Base-by-base conservation (phyloP, 2,888 invertebrate genomes). In the Phrixothrix hirtus region DNA sequence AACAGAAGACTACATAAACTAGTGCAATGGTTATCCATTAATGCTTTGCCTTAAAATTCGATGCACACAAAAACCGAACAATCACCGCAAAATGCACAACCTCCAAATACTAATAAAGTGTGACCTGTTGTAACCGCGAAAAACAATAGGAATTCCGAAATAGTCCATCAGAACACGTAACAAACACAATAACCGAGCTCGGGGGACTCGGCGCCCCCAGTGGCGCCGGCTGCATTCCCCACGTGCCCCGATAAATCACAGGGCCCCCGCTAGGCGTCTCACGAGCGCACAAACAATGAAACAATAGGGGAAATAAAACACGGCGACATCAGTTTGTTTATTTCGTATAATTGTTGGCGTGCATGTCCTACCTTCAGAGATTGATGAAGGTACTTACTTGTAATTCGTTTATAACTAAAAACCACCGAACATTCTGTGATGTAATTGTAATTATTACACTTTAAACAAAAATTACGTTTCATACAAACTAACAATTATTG, bases 301-400 rank as follows among this genome's bases (percentile, higher is more conserved):
- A 75, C 75, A 76, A 75, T 75, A 65, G 75, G 74, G 74, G 71
- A 72, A 75, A 76, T 75, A 74, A 74, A 75, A 75, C 72, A 72
- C 70, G 66, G 69, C 69, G 73, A 74, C 74, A 73, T 74, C 73
- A 74, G 72, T 74, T 73, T 73, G 73, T 73, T 74, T 73, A 72
- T 74, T 71, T 63, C 68, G 70, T 71, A 71, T 74, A 74, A 74
- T 74, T 74, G 74, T 73, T 71, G 71, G 69, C 67, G 68, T 66
- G 67, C 67, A 64, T 61, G 65, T 62, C 60, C 58, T 49, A 53
- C 44, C 55, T 46, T 49, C 25, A 17, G 58, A 64, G 64, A 63
- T 63, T 63, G 63, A 63, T 63, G 59, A 39, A 60, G 41, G 45
- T 50, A 42, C 41, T 44, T 49, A 41, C 44, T 34, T 41, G 44